These are phyloP conservation scores for Euphonia xanthogaster DNA, from an alignment of 2,797 vertebrate genomes.

Conservation along the genomic window DNA sequence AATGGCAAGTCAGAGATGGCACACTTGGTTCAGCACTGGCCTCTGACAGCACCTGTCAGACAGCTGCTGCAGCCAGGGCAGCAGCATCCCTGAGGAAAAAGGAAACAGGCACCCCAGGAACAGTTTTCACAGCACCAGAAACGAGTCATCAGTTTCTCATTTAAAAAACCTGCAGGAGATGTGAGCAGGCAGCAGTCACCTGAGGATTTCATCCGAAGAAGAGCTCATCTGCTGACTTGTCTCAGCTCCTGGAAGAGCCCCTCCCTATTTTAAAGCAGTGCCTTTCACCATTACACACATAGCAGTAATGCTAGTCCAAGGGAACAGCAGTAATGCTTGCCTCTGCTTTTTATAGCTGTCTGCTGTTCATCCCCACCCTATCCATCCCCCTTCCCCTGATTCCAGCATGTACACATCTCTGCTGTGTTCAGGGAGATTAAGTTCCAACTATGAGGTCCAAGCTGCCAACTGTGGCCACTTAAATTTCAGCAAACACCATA, in stretches of 20 bases:
- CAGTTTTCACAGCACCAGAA: not conserved
- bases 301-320: not conserved
- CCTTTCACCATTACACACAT: not conserved
- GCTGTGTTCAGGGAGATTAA: not conserved
- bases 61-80: not conserved
- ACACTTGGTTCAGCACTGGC: not conserved
- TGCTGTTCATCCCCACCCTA: not conserved
- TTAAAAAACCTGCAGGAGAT: not conserved
- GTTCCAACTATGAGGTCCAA: not conserved
- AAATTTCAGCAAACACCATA: not conserved
- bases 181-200: not conserved
- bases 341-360: constrained; percentile 26
- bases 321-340: not conserved
- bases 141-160: not conserved
- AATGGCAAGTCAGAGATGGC: not conserved
- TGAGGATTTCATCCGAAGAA: not conserved
- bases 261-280: not conserved
- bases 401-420: not conserved
- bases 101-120: not conserved
- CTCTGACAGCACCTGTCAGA: not conserved
- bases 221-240: not conserved
- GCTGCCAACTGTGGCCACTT: not conserved
- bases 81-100: not conserved
- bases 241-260: not conserved
- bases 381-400: not conserved